Conservation (phyloP, 2,888 invertebrate genomes). For the Microctonus brassicae region DNA sequence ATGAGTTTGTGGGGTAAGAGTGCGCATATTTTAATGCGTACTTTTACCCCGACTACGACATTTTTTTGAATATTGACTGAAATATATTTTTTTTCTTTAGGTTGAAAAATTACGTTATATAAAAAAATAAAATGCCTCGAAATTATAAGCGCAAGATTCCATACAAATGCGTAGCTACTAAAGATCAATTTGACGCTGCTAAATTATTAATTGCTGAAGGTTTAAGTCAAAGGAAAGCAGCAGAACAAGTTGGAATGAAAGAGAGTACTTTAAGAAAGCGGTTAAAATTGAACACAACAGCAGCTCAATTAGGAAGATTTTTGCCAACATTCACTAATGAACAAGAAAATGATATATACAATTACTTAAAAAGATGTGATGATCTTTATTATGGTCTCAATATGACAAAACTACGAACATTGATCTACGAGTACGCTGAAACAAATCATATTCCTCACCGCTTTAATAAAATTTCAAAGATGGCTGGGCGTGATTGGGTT, state of each 20-base stretch:
- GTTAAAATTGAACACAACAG: slow-evolving; percentile 35
- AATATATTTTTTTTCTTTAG: neutral
- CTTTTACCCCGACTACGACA: slow-evolving; percentile 21
- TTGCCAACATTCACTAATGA: slow-evolving; percentile 36
- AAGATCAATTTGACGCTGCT: slow-evolving; percentile 29
- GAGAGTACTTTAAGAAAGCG: slow-evolving; percentile 46
- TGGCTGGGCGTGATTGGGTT: slow-evolving; percentile 54
- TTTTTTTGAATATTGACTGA: too few relatives aligned
- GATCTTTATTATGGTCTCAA: slow-evolving; percentile 43
- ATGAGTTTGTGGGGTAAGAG: too few relatives aligned
- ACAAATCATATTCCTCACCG: slow-evolving; percentile 14
- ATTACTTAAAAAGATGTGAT: slow-evolving; percentile 35
- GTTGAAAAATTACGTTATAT: neutral
- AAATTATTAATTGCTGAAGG: slow-evolving; percentile 30
- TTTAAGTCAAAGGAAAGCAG: slow-evolving; percentile 18
- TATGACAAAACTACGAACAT: slow-evolving; percentile 30
- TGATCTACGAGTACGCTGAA: slow-evolving; percentile 42
- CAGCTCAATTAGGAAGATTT: slow-evolving; percentile 41
- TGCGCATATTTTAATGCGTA: slow-evolving; percentile 18
- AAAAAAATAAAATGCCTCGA: slow-evolving; percentile 24
- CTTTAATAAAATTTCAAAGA: slow-evolving; percentile 48
- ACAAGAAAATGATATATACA: slow-evolving; percentile 39
- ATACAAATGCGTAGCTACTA: slow-evolving; percentile 18
- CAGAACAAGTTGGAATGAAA: slow-evolving; percentile 36
- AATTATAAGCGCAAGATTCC: slow-evolving; percentile 31